Evolutionary conservation across 2,888 invertebrate species (phyloP).

Genomic region (Acleris sparsana): DNA sequence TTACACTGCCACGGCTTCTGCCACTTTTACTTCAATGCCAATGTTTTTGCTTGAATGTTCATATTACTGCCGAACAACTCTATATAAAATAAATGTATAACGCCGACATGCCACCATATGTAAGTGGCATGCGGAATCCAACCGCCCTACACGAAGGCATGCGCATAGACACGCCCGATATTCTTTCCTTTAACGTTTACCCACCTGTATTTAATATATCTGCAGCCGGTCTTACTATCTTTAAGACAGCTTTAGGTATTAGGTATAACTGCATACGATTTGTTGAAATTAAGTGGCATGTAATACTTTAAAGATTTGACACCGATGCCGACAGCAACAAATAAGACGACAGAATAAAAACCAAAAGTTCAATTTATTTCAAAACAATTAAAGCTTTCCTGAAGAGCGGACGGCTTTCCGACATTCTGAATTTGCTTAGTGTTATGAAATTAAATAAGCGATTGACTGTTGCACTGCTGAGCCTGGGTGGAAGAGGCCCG

Average conservation of each 20-base stretch:
- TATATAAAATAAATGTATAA: conserved; percentile 58
- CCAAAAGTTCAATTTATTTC: conserved; percentile 46
- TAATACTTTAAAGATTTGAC: neutral
- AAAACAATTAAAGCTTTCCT: conserved; percentile 58
- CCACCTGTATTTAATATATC: neutral
- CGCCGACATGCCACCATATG: conserved; percentile 50
- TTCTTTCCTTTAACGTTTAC: conserved; percentile 39
- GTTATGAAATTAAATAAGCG: conserved; percentile 59
- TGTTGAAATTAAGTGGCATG: neutral
- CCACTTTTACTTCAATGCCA: neutral
- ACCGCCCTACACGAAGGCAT: conserved; percentile 52
- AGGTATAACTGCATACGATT: neutral
- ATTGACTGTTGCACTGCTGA: conserved; percentile 72
- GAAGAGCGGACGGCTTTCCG: conserved; percentile 50
- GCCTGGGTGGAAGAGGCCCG: conserved; percentile 46
- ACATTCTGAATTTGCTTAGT: conserved; percentile 54
- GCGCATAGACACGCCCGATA: conserved; percentile 42
- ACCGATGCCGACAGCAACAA: neutral
- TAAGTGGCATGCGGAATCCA: conserved; percentile 69
- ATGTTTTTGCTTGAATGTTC: neutral
- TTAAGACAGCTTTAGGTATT: conserved; percentile 14
- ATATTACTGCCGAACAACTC: conserved; percentile 50
- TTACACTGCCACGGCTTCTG: too few relatives aligned
- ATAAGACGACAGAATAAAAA: conserved; percentile 13
- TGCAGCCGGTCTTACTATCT: neutral